Conservation (phyloP, 37 sponge, comb jelly and placozoan species). For the Ianthella basta region DNA sequence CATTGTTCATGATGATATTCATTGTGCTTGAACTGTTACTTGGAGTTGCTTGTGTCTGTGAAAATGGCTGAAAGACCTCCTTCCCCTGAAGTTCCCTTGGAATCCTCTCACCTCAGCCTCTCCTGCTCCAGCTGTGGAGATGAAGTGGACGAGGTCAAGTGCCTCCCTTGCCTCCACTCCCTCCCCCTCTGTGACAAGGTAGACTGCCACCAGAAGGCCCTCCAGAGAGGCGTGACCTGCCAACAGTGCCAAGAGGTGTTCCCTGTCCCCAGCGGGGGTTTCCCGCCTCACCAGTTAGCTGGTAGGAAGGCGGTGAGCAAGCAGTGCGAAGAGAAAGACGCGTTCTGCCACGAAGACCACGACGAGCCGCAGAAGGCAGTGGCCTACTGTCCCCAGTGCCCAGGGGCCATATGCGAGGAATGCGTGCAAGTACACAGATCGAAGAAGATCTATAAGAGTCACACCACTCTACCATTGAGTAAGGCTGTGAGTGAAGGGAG, state of each 20-base stretch:
- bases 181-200: neutral
- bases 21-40: too few species aligned
- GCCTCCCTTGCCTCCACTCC: slow-evolving; percentile 30
- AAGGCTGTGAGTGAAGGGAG: neutral
- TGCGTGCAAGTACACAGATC: neutral
- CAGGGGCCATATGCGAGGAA: neutral
- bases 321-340: neutral
- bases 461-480: neutral
- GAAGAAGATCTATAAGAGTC: neutral
- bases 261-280: neutral
- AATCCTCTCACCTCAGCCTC: neutral
- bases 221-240: neutral
- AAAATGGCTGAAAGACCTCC: too few species aligned
- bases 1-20: too few species aligned
- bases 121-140: slow-evolving; percentile 14
- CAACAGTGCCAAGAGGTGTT: neutral
- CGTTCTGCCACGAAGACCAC: slow-evolving; percentile 18
- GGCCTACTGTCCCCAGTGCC: neutral
- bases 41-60: too few species aligned
- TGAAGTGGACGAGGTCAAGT: neutral
- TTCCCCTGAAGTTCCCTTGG: too few species aligned
- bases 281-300: neutral
- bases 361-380: neutral
- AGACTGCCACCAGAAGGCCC: neutral
- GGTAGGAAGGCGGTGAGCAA: neutral